Conservation (phyloP, 2,888 invertebrate species). For the Caenorhabditis uteleia region DNA sequence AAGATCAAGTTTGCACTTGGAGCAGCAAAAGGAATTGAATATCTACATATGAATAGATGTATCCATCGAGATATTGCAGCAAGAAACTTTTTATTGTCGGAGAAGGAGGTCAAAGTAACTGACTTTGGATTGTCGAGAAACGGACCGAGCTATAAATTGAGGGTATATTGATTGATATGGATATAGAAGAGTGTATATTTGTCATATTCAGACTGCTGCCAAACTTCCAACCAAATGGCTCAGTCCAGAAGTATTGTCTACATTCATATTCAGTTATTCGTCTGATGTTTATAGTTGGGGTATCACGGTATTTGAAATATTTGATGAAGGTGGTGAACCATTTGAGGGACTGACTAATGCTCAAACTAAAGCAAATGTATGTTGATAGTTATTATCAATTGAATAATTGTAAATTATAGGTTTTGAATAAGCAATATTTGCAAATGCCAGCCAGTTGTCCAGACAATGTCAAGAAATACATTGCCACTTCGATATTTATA, state of each 20-base stretch:
- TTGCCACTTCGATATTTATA: conserved; percentile 13
- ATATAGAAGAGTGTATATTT: no score
- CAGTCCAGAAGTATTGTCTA: conserved; percentile 30
- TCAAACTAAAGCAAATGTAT: conserved; percentile 13
- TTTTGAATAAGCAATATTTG: conserved; percentile 9
- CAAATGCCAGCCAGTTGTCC: conserved; percentile 21
- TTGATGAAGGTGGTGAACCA: conserved; percentile 37
- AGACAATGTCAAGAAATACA: conserved; percentile 22
- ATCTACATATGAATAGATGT: conserved; percentile 22
- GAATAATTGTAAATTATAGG: neutral
- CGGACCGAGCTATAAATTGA: conserved; percentile 20
- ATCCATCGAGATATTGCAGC: conserved; percentile 30
- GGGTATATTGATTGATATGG: neutral
- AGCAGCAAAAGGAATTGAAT: conserved; percentile 25
- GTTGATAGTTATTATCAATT: neutral
- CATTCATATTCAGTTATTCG: conserved; percentile 15
- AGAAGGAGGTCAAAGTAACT: conserved; percentile 33
- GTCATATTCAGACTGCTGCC: conserved; percentile 7
- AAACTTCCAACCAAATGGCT: conserved; percentile 43
- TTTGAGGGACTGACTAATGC: conserved; percentile 25
- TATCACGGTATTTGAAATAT: conserved; percentile 35
- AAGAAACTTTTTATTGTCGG: conserved; percentile 19
- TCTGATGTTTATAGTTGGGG: conserved; percentile 30
- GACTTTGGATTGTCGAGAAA: conserved; percentile 42
- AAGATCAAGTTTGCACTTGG: conserved; percentile 9